Evolutionary conservation across 2,888 invertebrate genomes (phyloP), one percentile per base, ranked within the genome.

Genomic region (Brenthis daphne): DNA sequence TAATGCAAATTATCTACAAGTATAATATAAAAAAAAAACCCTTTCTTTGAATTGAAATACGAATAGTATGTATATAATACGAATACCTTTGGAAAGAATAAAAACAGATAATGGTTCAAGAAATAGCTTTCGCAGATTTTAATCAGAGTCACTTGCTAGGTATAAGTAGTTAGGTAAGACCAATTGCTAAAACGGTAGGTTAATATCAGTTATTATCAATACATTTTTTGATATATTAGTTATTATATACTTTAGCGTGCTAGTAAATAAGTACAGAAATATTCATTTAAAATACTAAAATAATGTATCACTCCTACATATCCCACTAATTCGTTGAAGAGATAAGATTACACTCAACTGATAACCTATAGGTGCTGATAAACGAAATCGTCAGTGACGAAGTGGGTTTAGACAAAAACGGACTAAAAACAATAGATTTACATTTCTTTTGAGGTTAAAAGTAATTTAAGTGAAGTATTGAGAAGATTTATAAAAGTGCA

Each of bases 291-390:
- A 61, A 43, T 65, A 68, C 64, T 68, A 63, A 70, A 70, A 81
- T 78, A 78, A 68, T 79, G 78, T 60, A 54, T 63, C 50, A 68
- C 64, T 64, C 64, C 83, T 84, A 84, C 86, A 82, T 89, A 90
- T 81, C 88, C 90, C 84, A 91, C 84, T 88, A 91, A 90, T 90
- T 90, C 86, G 84, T 82, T 81, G 79, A 85, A 80, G 50, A 82
- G 92, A 92, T 92, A 89, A 92, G 92, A 91, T 91, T 83, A 88
- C 73, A 76, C 51, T 61, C 75, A 77, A 77, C 79, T 85, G 89
- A 91, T 91, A 90, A 87, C 77, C 73, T 75, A 76, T 79, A 77
- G 72, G 58, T 71, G 77, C 78, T 83, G 90, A 90, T 90, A 90
- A 88, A 75, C 73, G 71, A 77, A 82, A 80, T 80, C 85, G 82